Evolutionary conservation across 53 echinoderm and acorn worm genomes (phyloP), one percentile per base, ranked within the genome.

Genomic region (Astropecten irregularis): DNA sequence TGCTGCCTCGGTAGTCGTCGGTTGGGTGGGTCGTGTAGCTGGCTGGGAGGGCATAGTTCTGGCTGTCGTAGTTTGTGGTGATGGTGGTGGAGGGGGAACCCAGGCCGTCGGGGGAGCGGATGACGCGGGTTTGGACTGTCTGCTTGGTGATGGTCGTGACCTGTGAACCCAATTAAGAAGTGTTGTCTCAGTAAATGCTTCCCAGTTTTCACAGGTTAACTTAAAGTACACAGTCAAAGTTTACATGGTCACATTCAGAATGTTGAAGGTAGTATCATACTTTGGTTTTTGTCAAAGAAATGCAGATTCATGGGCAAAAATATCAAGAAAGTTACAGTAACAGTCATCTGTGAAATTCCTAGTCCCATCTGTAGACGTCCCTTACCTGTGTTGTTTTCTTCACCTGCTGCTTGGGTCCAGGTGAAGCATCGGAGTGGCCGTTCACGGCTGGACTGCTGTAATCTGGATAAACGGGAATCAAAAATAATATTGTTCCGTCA

Each of bases 341-440:
- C n/a, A n/a, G n/a, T n/a, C n/a, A n/a, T n/a, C n/a, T n/a, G n/a
- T n/a, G n/a, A n/a, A n/a, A n/a, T n/a, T n/a, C n/a, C n/a, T n/a
- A n/a, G n/a, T n/a, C n/a, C n/a, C n/a, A n/a, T n/a, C n/a, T n/a
- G n/a, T n/a, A n/a, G n/a, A n/a, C n/a, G n/a, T n/a, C n/a, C 2
- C 19, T 8, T n/a, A 77, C 77, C 77, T 77, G 77, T 59, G 77
- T 77, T 8, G 77, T 77, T 19, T 77, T 77, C 77, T 77, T 77
- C 27, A 77, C 77, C 16, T 77, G 77, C 20, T 77, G 77, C 48
- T 77, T 77, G 29, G 77, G 77, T 26, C 77, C 77, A 16, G 77
- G 62, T 30, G 77, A 77, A 0, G 66, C 40, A 0, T 62, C 77
- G 15, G 62, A 20, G 22, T 77, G 77, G 60, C 86, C 86, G 29